Evolutionary conservation across 2,113 vertebrate genomes (phyloP).

Genomic region (Ancistrus triradiatus): DNA sequence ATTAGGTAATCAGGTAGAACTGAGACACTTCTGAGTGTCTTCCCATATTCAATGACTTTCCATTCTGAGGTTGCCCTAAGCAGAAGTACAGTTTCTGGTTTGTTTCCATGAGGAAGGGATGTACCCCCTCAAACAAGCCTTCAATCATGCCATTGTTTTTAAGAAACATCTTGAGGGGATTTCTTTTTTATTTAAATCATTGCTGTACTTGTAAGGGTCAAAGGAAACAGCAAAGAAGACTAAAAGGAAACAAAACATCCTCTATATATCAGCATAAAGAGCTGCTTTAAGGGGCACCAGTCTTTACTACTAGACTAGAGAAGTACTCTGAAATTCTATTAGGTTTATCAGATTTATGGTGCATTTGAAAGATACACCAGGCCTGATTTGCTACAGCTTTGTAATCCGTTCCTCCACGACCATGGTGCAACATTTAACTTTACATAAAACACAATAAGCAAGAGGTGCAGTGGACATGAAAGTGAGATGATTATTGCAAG

Average conservation of each 20-base stretch:
- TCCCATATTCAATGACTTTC: slow-evolving; percentile 8
- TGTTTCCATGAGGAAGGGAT: slow-evolving; percentile 18
- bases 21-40: no score
- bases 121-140: slow-evolving; percentile 31
- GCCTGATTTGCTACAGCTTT: no score
- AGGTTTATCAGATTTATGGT: neutral
- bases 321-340: neutral
- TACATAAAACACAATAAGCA: no score
- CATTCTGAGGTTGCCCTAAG: neutral
- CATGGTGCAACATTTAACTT: no score
- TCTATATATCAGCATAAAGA: slow-evolving; percentile 30
- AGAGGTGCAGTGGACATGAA: no score
- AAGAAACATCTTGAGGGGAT: slow-evolving; percentile 4
- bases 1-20: no score
- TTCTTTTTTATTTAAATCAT: slow-evolving; percentile 1
- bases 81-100: slow-evolving; percentile 31
- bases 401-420: no score
- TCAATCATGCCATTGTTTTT: slow-evolving; percentile 23
- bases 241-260: slow-evolving; percentile 20
- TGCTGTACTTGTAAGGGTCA: slow-evolving; percentile 11
- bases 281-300: neutral
- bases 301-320: neutral
- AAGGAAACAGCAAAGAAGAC: slow-evolving; percentile 9
- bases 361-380: no score
- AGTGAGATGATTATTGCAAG: no score